Percentiles rank a stretch among this genome's conserved stretches.
phyloP scores from a whole-genome alignment of 2,113 vertebrate species.

The Talpa occidentalis region DNA sequence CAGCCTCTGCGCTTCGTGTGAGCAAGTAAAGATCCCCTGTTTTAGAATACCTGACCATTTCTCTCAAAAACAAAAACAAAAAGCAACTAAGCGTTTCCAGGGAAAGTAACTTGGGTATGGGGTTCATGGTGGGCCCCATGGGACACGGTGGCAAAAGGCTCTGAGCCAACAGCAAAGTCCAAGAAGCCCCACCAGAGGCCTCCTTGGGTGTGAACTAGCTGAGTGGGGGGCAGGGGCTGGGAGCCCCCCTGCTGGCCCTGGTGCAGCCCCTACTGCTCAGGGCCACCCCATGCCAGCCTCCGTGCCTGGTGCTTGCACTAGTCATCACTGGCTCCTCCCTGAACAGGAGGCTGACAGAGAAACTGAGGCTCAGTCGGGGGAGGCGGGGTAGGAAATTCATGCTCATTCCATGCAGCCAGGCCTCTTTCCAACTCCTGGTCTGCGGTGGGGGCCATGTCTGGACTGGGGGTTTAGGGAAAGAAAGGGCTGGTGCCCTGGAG shows the following conservation, averaged over 20 bases:
- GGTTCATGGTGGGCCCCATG: not conserved
- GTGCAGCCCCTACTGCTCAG: accelerated
- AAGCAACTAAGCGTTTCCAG: not conserved
- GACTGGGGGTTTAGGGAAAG: not conserved
- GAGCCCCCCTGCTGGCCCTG: not conserved
- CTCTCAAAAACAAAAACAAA: not conserved
- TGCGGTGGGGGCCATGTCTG: accelerated
- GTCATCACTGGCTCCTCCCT: not conserved
- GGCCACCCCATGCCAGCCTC: accelerated
- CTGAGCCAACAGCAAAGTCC: not conserved
- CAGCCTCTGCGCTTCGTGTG: not conserved
- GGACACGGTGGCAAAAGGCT: not conserved
- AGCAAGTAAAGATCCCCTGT: not conserved
- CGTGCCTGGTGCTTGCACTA: accelerated
- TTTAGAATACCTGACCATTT: not conserved
- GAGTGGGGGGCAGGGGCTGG: not conserved
- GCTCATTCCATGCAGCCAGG: not conserved
- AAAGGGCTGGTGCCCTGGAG: not conserved
- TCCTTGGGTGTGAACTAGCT: not conserved
- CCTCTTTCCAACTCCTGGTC: not conserved
- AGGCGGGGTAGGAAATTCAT: not conserved
- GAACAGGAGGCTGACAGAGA: not conserved
- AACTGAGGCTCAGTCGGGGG: not conserved
- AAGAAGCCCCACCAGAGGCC: not conserved
- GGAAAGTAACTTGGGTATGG: not conserved